Evolutionary conservation across 1,140 invertebrate species (phyloP), one percentile per base, ranked within the genome.

Genomic region (Archivesica marissinica): DNA sequence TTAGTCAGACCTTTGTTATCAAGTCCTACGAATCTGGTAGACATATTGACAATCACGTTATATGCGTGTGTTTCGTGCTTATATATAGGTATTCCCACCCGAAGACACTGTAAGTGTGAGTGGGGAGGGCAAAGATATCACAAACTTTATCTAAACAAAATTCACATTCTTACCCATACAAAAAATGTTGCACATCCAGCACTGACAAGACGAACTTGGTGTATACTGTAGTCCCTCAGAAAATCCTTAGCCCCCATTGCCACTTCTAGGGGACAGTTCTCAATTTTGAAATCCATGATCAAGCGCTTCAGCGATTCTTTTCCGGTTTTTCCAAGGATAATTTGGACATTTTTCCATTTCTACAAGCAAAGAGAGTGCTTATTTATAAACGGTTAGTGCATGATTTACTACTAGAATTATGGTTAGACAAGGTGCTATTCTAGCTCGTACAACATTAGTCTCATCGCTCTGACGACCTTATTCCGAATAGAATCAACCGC

Each of bases 161-260:
- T 35, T 11, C 35, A 13, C 15, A 13, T n/a, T 88, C 89, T 85
- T 85, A 93, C 92, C 92, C 92, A 93, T 35, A 92, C 88, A 68
- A 88, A 93, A 70, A 93, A 93, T 0, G 91, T 89, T 0, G 91
- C 92, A 30, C 90, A 90, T 39, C 90, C 90, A n/a, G 90, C 87
- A 47, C 90, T 92, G 74, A 90, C 90, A 50, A 88, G 89, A 2
- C 90, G 84, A 17, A 91, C 87, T 64, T 92, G 89, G 23, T 91
- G 87, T 13, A 92, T 74, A 13, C 86, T 90, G 41, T 88, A 90
- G 28, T 88, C 88, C 41, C 86, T 83, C 25, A 92, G 83, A 17
- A 88, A 85, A 41, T 89, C 86, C 52, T 88, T 88, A 28, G 91
- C 89, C 20, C 88, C 87, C 28, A 89, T 59, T 11, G 91, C 91